These are phyloP conservation scores for Bruchidius siliquastri DNA, from an alignment of 2,888 invertebrate genomes.

Conservation along the genomic window DNA sequence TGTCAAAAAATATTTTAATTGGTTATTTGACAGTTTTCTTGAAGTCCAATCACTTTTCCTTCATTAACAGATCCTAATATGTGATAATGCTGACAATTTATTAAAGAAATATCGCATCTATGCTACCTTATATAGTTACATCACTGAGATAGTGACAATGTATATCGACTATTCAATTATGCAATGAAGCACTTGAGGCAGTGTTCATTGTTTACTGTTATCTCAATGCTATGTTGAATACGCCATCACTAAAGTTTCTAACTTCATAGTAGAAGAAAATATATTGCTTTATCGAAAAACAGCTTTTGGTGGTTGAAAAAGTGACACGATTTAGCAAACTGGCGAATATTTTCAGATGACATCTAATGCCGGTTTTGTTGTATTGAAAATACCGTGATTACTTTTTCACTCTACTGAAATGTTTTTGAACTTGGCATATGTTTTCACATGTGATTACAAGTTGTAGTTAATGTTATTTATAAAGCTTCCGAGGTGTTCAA, in stretches of 20 bases:
- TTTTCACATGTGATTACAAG: too few species aligned
- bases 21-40: neutral
- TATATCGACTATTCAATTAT: neutral
- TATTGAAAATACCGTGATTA: too few species aligned
- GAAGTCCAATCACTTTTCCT: slow-evolving; percentile 16
- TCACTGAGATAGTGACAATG: slow-evolving; percentile 21
- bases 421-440: too few species aligned
- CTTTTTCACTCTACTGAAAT: too few species aligned
- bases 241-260: neutral
- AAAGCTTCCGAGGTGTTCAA: too few species aligned
- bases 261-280: neutral
- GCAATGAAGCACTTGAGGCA: neutral
- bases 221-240: neutral
- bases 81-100: slow-evolving; percentile 42
- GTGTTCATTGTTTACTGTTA: neutral
- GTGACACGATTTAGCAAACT: too few species aligned
- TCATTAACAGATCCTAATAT: slow-evolving; percentile 32
- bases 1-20: neutral
- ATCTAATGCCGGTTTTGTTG: too few species aligned
- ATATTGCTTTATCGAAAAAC: neutral
- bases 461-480: too few species aligned
- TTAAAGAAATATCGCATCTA: slow-evolving; percentile 34
- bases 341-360: too few species aligned
- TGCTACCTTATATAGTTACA: slow-evolving; percentile 32
- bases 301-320: neutral